Evolutionary conservation across 2,888 invertebrate genomes (phyloP), one percentile per base, ranked within the genome.

Genomic region (Brenthis hecate): DNA sequence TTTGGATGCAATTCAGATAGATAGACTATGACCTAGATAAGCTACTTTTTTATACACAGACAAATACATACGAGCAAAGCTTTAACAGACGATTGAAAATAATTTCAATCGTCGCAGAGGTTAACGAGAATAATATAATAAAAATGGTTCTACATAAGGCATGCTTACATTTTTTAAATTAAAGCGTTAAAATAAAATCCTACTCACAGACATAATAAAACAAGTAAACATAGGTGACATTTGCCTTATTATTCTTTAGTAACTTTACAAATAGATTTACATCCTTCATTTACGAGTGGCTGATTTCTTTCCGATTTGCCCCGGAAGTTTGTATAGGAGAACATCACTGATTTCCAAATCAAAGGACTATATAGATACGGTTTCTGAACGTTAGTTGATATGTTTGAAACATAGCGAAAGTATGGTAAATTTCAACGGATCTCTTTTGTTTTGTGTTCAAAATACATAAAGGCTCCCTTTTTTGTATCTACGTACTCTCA

Each of bases 261-360:
- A 56, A 57, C 57, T 53, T 64, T 68, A 56, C 48, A 43, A 64
- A 64, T 54, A 64, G 57, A 64, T 68, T 64, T 68, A 64, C 62
- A 62, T 65, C 65, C 58, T 56, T 23, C 54, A 65, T 71, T 68
- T 68, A 54, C 68, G 32, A 47, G 50, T 54, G 56, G 55, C 56
- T 68, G 70, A 56, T 56, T 68, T 55, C 57, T 55, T 50, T 43
- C 60, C 55, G 47, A 67, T 62, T 64, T 47, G 43, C 13, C 23
- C 55, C 70, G 70, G 66, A 70, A 57, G 66, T 62, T 62, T 66
- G 56, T 57, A 56, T 48, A 47, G 51, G 56, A 50, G 19, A 48
- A 66, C 62, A 14, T 23, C 51, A 48, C 53, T 70, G 72, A 66
- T 70, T 68, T 54, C 50, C 28, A 43, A 43, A 43, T 62, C 16